Evolutionary conservation across 2,797 vertebrate species (phyloP), one percentile per base, ranked within the genome.

Genomic region (Phoebastria nigripes): DNA sequence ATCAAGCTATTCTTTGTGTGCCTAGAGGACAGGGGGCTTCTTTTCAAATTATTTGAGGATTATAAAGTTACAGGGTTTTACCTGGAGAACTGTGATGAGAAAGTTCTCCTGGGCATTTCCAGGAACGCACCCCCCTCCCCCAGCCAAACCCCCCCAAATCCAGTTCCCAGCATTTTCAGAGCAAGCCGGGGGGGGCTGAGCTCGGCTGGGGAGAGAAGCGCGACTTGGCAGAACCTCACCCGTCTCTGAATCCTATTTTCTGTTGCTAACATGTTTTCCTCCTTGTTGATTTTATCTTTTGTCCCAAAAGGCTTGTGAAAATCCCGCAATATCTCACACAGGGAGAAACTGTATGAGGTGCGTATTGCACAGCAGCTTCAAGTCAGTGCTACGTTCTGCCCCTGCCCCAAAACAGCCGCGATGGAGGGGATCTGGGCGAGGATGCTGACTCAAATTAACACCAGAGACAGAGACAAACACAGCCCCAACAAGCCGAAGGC

Each of bases 1-100:
- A 97, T 96, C 97, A 97, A 96, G 87, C 93, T 91, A 62, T 72
- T 92, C 95, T 97, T 97, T 97, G 97, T 97, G 92, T 91, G 90
- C 90, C 93, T 88, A 54, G 83, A 89, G 78, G 90, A 97, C 52
- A 67, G 90, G 96, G 91, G 73, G 76, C 78, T 84, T 73, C 87
- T 87, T 94, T 93, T 93, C 85, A 67, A 63, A 91, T 88, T 82
- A 81, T 89, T 55, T 24, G 87, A 82, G 90, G 85, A 91, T 89
- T 97, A 94, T 96, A 94, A 96, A 94, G 93, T 97, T 97, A 95
- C 94, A 95, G 81, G 80, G 72, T 82, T 91, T 91, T 96, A 94
- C 95, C 95, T 96, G 93, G 67, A 93, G 83, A 92, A 15, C 69
- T 2, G 18, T 9, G 16, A 6, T 77, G 92, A 78, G 87, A 93